Percentiles rank a stretch among this genome's conserved stretches.
Conservation (phyloP, 1,140 invertebrate species). For the Chlorops oryzae region DNA sequence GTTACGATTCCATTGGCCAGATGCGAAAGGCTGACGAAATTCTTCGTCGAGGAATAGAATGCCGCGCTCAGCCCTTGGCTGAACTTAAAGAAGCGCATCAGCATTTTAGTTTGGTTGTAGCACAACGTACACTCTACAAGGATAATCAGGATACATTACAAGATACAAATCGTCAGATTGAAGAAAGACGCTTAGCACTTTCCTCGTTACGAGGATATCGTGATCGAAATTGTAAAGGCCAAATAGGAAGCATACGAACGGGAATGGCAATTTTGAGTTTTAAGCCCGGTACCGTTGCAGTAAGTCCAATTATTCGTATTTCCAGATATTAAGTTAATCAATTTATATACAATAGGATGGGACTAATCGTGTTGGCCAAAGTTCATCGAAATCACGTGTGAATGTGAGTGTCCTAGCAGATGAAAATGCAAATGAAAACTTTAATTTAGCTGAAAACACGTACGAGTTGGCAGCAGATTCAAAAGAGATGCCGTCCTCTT, state of each 20-base stretch:
- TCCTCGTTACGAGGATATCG: slow-evolving; percentile 54
- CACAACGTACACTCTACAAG: slow-evolving; percentile 55
- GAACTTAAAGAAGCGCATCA: slow-evolving; percentile 66
- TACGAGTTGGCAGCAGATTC: neutral
- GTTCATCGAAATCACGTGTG: slow-evolving; percentile 9
- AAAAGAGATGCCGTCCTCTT: neutral
- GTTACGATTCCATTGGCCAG: slow-evolving; percentile 68
- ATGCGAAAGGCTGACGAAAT: slow-evolving; percentile 69
- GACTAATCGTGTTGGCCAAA: neutral
- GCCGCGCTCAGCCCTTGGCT: slow-evolving; percentile 65
- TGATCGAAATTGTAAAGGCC: slow-evolving; percentile 53
- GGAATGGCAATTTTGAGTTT: slow-evolving; percentile 41
- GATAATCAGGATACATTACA: slow-evolving; percentile 54
- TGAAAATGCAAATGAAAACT: slow-evolving; percentile 33
- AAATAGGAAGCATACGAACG: slow-evolving; percentile 49
- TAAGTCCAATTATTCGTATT: too few relatives aligned
- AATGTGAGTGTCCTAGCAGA: slow-evolving; percentile 31
- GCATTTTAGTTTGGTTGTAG: slow-evolving; percentile 59
- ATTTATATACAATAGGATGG: neutral
- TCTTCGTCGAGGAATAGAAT: slow-evolving; percentile 63
- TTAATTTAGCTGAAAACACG: slow-evolving; percentile 15
- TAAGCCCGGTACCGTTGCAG: slow-evolving; percentile 33
- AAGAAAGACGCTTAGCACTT: slow-evolving; percentile 61
- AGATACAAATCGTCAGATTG: slow-evolving; percentile 51
- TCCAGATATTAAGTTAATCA: neutral